These are phyloP conservation scores for Myrmecobius fasciatus DNA, from an alignment of 2,113 vertebrate species.

Conservation along the genomic window DNA sequence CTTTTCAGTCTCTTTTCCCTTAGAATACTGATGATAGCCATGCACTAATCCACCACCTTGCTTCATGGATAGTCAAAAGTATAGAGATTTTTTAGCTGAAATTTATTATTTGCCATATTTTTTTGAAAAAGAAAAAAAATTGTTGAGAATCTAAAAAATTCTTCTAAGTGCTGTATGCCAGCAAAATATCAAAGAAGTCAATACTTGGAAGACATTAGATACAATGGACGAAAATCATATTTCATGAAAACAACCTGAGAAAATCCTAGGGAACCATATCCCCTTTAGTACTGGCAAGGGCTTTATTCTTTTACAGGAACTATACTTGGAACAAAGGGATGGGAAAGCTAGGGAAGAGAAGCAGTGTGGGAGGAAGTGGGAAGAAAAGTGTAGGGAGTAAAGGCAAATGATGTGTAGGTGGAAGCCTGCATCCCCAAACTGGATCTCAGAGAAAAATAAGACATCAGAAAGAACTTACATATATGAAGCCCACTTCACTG, in stretches of 20 bases:
- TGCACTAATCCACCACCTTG: background rate
- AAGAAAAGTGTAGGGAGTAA: background rate
- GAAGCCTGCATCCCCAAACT: background rate
- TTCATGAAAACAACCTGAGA: background rate
- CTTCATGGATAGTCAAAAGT: background rate
- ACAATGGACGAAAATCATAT: background rate
- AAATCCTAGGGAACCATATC: background rate
- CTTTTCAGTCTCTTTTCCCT: background rate
- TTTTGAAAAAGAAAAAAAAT: background rate
- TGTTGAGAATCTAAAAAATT: background rate
- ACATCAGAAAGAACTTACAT: background rate
- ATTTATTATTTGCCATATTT: background rate
- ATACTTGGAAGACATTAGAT: background rate
- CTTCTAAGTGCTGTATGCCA: slow-evolving; percentile 1
- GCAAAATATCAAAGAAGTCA: background rate
- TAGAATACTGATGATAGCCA: background rate
- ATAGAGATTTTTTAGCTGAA: background rate
- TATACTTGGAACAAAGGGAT: slow-evolving; percentile 36
- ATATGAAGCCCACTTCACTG: too few species aligned
- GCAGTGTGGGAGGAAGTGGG: slow-evolving; percentile 1
- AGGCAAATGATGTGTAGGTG: slow-evolving; percentile 1
- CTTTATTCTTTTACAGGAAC: slow-evolving; percentile 42
- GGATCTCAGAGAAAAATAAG: background rate
- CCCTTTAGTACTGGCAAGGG: background rate
- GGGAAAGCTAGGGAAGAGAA: background rate